These are phyloP conservation scores for Poecilia gillii DNA, from an alignment of 2,797 vertebrate genomes.

Conservation along the genomic window DNA sequence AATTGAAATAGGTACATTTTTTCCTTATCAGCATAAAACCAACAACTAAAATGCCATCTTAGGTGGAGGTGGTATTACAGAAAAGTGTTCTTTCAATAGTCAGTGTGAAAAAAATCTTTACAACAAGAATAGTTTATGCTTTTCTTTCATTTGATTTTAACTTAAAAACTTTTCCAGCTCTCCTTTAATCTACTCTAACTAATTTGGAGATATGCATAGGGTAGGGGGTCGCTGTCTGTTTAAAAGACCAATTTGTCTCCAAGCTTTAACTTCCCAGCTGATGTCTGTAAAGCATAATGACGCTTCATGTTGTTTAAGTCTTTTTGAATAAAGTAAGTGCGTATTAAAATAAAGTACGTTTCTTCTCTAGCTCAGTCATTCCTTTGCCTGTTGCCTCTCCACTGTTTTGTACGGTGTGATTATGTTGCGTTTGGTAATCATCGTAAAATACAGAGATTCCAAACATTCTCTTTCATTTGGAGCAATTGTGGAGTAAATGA, in stretches of 20 bases:
- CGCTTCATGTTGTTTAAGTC: background rate
- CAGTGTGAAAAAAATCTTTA: too few species aligned
- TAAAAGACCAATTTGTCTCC: background rate
- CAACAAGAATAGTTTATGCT: background rate
- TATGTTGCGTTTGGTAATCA: constrained; percentile 8
- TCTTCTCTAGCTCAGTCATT: background rate
- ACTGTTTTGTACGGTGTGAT: constrained; percentile 1
- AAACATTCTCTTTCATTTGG: constrained; percentile 45
- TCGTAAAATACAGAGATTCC: constrained; percentile 35
- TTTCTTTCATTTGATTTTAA: background rate
- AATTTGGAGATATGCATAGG: background rate
- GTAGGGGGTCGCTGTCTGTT: background rate
- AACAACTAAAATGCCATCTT: background rate
- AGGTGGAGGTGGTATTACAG: too few species aligned
- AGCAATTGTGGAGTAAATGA: constrained; percentile 39
- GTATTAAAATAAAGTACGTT: background rate
- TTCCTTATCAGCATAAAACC: background rate
- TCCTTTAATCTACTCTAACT: background rate
- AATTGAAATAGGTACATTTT: background rate
- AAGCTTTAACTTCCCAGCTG: background rate
- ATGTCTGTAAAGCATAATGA: background rate
- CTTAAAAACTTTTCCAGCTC: background rate
- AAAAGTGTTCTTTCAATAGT: too few species aligned
- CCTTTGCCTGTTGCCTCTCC: background rate
- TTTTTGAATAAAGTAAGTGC: background rate